A percentile compares a stretch with the other conserved stretches of the same genome.
Conservation (phyloP, 92 coral and sea anemone species). For the Virgularia gustaviana region DNA sequence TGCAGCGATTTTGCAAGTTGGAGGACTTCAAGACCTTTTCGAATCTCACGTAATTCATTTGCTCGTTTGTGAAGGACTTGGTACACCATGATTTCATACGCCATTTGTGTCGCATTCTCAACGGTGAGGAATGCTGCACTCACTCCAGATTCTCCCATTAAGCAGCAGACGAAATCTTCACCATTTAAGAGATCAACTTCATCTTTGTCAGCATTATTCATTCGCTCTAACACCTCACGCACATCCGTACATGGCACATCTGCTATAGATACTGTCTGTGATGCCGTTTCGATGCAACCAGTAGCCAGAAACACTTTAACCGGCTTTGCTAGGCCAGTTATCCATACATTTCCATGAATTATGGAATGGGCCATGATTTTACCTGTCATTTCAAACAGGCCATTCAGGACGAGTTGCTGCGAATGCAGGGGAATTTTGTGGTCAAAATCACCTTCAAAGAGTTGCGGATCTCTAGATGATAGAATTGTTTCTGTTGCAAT, state of each 20-base stretch:
- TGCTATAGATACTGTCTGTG: slow-evolving; percentile 10
- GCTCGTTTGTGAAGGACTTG: slow-evolving; percentile 50
- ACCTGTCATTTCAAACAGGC: slow-evolving; percentile 34
- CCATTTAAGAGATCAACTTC: slow-evolving; percentile 1
- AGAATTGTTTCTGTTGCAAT: slow-evolving; percentile 43
- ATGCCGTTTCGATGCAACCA: slow-evolving; percentile 34
- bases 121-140: slow-evolving; percentile 18
- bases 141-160: slow-evolving; percentile 42
- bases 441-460: slow-evolving; percentile 51
- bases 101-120: slow-evolving; percentile 33
- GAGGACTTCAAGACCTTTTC: slow-evolving; percentile 43
- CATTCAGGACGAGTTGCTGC: slow-evolving; percentile 47
- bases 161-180: slow-evolving; percentile 18
- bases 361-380: slow-evolving; percentile 50
- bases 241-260: slow-evolving; percentile 37
- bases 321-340: slow-evolving; percentile 41
- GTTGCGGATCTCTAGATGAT: slow-evolving; percentile 35
- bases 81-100: slow-evolving; percentile 46
- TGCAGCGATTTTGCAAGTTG: slow-evolving; percentile 14
- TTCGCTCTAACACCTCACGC: slow-evolving; percentile 4
- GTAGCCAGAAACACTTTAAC: slow-evolving; percentile 18
- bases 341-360: slow-evolving; percentile 33
- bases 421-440: slow-evolving; percentile 55
- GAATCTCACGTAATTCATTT: slow-evolving; percentile 35
- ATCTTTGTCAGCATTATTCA: slow-evolving; percentile 10